Percentiles rank a stretch among this genome's conserved stretches.
These are phyloP conservation scores for Agonum fuliginosum DNA, from an alignment of 2,888 invertebrate species.

Conservation along the genomic window DNA sequence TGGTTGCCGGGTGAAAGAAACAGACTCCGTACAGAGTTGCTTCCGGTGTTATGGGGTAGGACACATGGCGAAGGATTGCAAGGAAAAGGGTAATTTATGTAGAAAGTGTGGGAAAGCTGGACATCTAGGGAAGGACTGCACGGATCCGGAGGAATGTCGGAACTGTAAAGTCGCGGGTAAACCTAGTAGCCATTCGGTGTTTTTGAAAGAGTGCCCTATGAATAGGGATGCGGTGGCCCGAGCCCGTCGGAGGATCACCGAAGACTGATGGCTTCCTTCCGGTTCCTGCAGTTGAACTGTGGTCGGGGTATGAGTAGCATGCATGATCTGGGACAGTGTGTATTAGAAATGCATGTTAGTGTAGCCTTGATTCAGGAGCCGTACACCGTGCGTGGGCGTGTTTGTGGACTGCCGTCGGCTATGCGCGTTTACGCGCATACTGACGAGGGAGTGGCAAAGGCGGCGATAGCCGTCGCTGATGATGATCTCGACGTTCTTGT, in stretches of 20 bases:
- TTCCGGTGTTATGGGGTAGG: background rate
- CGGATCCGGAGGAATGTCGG: background rate
- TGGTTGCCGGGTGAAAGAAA: no score
- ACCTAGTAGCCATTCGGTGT: background rate
- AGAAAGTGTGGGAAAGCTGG: background rate
- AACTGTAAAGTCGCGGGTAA: background rate
- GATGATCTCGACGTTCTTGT: background rate
- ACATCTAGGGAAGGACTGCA: background rate
- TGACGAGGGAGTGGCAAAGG: background rate
- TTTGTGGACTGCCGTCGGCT: slow-evolving; percentile 1
- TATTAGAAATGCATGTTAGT: background rate
- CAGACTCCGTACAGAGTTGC: no score
- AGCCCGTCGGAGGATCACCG: background rate
- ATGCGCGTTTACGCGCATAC: background rate
- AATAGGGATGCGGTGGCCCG: background rate
- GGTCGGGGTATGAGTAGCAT: background rate
- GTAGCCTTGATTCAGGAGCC: slow-evolving; percentile 8
- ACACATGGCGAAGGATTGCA: background rate
- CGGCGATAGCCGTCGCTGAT: background rate
- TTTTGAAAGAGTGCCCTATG: background rate
- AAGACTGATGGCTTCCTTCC: background rate
- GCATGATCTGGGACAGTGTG: background rate
- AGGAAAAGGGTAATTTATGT: background rate
- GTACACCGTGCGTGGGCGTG: background rate
- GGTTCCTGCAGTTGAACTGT: background rate